Base-by-base conservation (phyloP, 2,797 vertebrate species). In the Gallinago stenura region DNA sequence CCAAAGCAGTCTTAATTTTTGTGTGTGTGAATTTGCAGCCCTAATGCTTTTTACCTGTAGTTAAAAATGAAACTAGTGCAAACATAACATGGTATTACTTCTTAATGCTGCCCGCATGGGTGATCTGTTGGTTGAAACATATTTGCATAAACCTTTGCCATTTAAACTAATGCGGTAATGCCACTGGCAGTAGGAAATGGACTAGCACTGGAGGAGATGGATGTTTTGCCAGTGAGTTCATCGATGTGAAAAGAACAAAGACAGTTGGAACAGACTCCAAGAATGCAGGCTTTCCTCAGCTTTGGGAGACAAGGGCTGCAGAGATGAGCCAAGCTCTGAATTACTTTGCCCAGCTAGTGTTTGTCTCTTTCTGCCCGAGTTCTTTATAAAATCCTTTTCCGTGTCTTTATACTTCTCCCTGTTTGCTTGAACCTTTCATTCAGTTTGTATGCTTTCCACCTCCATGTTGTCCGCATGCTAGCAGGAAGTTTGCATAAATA, bases 221-320 rank as follows among this genome's bases (percentile, higher is more conserved):
- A 92, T 94, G 46, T 94, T 97, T 97, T 96, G 62, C 88, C 70
- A 73, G 66, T 96, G 96, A 96, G 86, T 91, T 96, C 95, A 96
- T 96, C 58, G 3, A 65, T 82, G 46, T 54, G 76, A 92, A 83
- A 87, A 90, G 41, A 93, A 35, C 70, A 94, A 92, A 95, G 82
- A 56, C 30, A 4, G 21, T 95, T 90, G 73, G 86, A 95, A 84
- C 69, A 79, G 30, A 48, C n/a, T 82, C 73, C 76, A 51, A 48
- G 77, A 93, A 89, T 96, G 68, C 39, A 87, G 46, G 43, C 86
- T 96, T 96, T 73, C 73, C 80, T 94, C 70, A 62, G 66, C 86
- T 88, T 92, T 90, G 56, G 66, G 83, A 95, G 43, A 48, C 25
- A 5, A 68, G 64, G 69, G 79, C 69, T 21, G 37, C 26, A 87